A percentile compares a stretch with the other conserved stretches of the same genome.
Conservation (phyloP, 2,888 invertebrate species). For the Sicus ferrugineus region DNA sequence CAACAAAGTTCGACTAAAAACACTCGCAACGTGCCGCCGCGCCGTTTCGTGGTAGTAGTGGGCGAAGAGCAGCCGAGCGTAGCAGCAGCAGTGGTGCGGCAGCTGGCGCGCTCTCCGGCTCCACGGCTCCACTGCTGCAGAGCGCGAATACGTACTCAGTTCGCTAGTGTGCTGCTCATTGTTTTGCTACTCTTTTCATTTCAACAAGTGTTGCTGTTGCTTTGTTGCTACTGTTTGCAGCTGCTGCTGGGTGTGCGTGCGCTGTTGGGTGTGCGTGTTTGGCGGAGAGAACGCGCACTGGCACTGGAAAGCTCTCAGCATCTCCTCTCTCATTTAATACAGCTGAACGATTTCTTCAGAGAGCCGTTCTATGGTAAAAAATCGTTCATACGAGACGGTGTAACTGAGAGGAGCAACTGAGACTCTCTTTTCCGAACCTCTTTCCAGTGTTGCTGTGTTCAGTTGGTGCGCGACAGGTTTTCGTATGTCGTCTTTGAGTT, state of each 20-base stretch:
- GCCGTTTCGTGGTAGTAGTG: slow-evolving; percentile 27
- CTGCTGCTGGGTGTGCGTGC: slow-evolving; percentile 6
- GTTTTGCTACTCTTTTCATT: slow-evolving; percentile 49
- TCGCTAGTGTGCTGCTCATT: slow-evolving; percentile 4
- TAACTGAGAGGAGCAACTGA: too few relatives aligned
- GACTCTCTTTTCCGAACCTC: neutral
- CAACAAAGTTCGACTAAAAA: slow-evolving; percentile 62
- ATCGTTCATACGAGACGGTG: too few relatives aligned
- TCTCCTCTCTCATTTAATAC: neutral
- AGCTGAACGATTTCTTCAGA: neutral
- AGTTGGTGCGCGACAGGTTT: too few relatives aligned
- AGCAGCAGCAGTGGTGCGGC: neutral
- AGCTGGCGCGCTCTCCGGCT: neutral
- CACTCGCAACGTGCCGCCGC: slow-evolving; percentile 12
- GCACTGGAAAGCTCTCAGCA: neutral
- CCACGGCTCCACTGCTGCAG: slow-evolving; percentile 2
- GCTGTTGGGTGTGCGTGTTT: too few relatives aligned
- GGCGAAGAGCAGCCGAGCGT: slow-evolving; percentile 12
- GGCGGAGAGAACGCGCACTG: neutral
- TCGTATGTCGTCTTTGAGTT: too few relatives aligned
- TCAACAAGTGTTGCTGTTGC: slow-evolving; percentile 58
- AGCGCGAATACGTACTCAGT: slow-evolving; percentile 4
- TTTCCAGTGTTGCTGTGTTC: neutral
- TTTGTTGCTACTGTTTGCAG: slow-evolving; percentile 57
- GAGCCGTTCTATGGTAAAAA: neutral